Conservation (phyloP, 2,888 invertebrate genomes). For the Escarpia spicata region DNA sequence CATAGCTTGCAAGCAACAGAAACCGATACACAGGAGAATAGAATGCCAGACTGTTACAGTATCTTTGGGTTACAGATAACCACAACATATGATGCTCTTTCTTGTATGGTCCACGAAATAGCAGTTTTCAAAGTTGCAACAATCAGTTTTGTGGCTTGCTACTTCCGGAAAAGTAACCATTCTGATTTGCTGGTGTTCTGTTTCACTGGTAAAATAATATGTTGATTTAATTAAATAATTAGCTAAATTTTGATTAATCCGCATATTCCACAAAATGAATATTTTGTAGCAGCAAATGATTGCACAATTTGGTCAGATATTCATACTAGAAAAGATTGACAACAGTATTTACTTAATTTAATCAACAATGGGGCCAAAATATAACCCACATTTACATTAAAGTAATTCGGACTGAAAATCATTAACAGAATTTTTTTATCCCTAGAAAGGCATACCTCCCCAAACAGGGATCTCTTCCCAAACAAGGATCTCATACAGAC, state of each 20-base stretch:
- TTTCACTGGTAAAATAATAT: not conserved
- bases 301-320: not conserved
- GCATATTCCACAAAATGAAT: no score
- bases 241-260: not conserved
- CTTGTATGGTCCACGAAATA: not conserved
- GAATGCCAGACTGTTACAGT: not conserved
- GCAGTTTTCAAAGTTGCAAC: not conserved
- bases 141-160: not conserved
- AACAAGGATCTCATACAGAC: not conserved
- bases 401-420: no score
- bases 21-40: not conserved
- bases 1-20: not conserved
- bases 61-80: not conserved
- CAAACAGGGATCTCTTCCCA: not conserved
- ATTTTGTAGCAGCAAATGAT: not conserved
- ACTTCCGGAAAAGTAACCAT: not conserved
- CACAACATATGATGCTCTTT: not conserved
- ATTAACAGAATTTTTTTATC: no score
- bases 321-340: not conserved
- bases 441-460: no score
- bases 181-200: not conserved
- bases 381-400: no score
- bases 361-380: not conserved
- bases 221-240: not conserved
- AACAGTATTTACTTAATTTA: not conserved